Evolutionary conservation across 2,797 vertebrate genomes (phyloP).

Genomic region (Podargus strigoides): DNA sequence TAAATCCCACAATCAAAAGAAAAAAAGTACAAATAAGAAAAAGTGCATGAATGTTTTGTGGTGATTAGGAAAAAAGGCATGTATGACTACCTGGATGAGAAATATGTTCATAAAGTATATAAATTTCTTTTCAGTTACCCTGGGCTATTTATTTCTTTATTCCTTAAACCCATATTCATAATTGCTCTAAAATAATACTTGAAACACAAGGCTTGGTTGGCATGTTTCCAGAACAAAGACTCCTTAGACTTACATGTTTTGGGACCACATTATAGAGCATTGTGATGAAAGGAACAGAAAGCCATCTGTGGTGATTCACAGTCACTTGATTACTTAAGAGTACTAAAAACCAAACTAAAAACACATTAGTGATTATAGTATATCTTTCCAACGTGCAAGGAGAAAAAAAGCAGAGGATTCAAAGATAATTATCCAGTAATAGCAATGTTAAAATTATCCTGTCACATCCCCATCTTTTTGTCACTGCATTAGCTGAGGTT

Average conservation of each 20-base stretch:
- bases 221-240: background rate
- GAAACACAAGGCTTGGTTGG: background rate
- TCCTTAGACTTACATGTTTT: background rate
- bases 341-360: background rate
- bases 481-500: background rate
- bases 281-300: background rate
- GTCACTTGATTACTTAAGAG: background rate
- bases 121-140: background rate
- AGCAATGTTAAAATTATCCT: background rate
- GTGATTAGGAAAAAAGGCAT: background rate
- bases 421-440: background rate
- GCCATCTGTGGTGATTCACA: background rate
- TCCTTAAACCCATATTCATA: background rate
- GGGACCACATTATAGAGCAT: fast-evolving
- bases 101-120: background rate
- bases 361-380: background rate
- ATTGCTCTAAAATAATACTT: background rate
- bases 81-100: background rate
- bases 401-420: background rate
- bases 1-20: background rate
- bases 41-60: background rate
- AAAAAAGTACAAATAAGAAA: background rate
- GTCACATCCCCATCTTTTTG: background rate
- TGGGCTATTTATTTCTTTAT: background rate
- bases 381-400: background rate